Conservation (phyloP, 2,113 vertebrate genomes). For the Serinus canaria region DNA sequence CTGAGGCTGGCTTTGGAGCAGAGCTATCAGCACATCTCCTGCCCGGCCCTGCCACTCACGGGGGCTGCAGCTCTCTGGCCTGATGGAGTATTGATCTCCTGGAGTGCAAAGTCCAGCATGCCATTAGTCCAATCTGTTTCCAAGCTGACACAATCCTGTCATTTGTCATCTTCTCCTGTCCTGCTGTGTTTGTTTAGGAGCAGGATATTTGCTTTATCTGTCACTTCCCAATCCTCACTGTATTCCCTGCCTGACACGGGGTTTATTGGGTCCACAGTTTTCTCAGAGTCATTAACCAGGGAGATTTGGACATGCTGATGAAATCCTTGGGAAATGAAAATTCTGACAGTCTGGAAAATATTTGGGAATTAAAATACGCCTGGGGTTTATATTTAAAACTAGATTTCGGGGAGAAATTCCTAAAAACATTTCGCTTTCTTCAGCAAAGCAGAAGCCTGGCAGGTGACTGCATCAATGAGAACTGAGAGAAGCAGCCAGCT, state of each 20-base stretch:
- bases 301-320: constrained; percentile 8
- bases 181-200: constrained; percentile 86
- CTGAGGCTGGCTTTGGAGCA: accelerated
- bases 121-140: constrained; percentile 74
- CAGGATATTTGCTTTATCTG: constrained; percentile 73
- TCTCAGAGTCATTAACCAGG: constrained; percentile 62
- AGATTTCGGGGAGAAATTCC: neutral
- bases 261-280: constrained; percentile 48
- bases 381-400: neutral
- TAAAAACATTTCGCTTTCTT: neutral
- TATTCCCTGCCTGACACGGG: constrained; percentile 27
- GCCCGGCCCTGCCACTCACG: constrained; percentile 44
- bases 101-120: constrained; percentile 75
- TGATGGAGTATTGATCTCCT: constrained; percentile 76
- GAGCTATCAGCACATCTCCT: neutral
- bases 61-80: constrained; percentile 49
- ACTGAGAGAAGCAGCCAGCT: neutral
- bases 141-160: constrained; percentile 80
- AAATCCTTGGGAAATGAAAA: neutral
- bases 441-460: neutral
- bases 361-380: neutral
- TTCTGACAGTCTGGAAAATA: neutral
- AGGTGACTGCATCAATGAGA: neutral
- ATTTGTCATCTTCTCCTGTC: constrained; percentile 87
- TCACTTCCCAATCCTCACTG: constrained; percentile 61